phyloP scores from a whole-genome alignment of 2,113 vertebrate genomes.

The Baryphthengus martii region DNA sequence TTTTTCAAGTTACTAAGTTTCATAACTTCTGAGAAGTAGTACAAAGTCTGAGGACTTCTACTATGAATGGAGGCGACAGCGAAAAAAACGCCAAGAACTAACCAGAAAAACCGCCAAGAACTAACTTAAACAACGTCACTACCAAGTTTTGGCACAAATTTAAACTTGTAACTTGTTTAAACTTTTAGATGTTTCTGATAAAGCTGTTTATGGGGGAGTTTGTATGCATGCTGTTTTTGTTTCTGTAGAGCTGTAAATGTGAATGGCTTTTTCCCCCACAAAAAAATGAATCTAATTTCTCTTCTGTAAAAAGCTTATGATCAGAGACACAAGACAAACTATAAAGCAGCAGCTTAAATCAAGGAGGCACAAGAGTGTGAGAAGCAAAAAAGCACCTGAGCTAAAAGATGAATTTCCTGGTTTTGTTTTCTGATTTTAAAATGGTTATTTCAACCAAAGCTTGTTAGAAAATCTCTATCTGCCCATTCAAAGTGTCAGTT shows the following conservation, averaged over 20 bases:
- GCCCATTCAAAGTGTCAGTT: not conserved
- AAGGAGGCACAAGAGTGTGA: not conserved
- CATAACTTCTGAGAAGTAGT: not conserved
- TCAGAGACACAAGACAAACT: not conserved
- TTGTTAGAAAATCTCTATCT: not conserved
- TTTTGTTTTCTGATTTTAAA: not conserved
- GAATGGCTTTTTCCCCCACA: not conserved
- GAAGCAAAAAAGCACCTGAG: not conserved
- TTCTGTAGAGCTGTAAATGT: not conserved
- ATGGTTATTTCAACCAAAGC: not conserved
- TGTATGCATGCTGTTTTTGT: not conserved
- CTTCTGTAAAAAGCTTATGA: not conserved
- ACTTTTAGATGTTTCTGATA: not conserved
- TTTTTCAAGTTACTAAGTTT: not conserved
- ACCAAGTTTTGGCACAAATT: not conserved
- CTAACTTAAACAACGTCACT: not conserved
- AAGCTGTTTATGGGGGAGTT: not conserved
- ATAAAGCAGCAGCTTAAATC: not conserved
- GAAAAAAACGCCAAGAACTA: not conserved
- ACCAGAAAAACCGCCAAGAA: not conserved
- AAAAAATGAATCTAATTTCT: not conserved
- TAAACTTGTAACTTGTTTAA: not conserved
- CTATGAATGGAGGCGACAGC: accelerated
- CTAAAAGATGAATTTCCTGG: not conserved
- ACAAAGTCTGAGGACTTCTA: not conserved